Percentiles rank a stretch among this genome's conserved stretches.
Evolutionary conservation across 1,140 invertebrate genomes (phyloP).

Genomic region (Lysiphlebus fabarum): DNA sequence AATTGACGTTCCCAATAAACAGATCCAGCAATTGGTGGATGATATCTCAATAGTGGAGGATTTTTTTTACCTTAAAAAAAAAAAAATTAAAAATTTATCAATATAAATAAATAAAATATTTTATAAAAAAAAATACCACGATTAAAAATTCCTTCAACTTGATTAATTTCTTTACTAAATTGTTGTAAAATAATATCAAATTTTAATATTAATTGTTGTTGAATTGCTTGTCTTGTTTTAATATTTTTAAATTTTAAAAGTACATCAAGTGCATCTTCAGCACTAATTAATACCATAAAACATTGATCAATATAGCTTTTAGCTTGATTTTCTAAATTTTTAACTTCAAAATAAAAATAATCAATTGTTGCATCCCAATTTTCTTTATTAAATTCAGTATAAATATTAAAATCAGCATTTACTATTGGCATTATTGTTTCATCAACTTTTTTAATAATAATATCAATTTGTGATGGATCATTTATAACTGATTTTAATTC

Average conservation of each 20-base stretch:
- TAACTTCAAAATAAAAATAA: constrained; percentile 72
- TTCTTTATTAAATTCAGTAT: constrained; percentile 68
- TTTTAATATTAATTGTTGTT: constrained; percentile 71
- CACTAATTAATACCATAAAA: constrained; percentile 68
- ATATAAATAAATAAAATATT: constrained; percentile 13
- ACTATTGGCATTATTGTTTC: constrained; percentile 71
- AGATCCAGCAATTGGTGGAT: constrained; percentile 73
- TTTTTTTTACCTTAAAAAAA: constrained; percentile 62
- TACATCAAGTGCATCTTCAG: constrained; percentile 76
- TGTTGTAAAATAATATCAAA: constrained; percentile 82
- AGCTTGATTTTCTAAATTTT: constrained; percentile 74
- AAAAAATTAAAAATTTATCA: not conserved
- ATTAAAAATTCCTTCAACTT: constrained; percentile 65
- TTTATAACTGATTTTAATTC: constrained; percentile 82
- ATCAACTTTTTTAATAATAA: constrained; percentile 70
- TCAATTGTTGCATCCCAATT: constrained; percentile 80
- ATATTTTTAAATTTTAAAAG: constrained; percentile 77
- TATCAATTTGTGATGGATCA: constrained; percentile 80
- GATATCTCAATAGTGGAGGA: constrained; percentile 73
- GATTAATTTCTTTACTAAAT: constrained; percentile 76
- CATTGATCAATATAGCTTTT: constrained; percentile 82
- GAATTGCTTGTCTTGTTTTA: constrained; percentile 70
- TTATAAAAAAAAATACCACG: constrained; percentile 46
- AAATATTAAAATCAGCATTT: constrained; percentile 77
- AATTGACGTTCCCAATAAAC: constrained; percentile 80